Evolutionary conservation across 2,113 vertebrate genomes (phyloP).

Genomic region (Gymnogyps californianus): DNA sequence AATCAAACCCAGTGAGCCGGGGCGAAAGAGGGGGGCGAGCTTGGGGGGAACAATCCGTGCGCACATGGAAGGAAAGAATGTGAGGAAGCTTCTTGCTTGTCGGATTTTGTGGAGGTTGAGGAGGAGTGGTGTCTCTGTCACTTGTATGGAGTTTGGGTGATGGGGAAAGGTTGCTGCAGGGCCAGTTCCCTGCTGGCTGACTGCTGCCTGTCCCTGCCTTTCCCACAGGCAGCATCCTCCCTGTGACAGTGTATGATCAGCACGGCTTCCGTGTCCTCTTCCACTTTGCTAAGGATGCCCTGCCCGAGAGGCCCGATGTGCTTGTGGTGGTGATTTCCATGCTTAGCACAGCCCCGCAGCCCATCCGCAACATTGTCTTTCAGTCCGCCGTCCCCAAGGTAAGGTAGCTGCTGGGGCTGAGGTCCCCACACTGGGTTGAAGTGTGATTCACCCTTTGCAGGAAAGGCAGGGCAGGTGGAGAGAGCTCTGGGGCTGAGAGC

Average conservation of each 20-base stretch:
- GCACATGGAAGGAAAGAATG: neutral
- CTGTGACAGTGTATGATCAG: slow-evolving; percentile 93
- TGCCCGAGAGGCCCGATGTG: slow-evolving; percentile 85
- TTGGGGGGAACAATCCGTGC: neutral
- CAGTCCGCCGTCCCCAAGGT: slow-evolving; percentile 97
- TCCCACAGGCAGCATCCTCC: slow-evolving; percentile 88
- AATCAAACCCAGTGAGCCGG: slow-evolving; percentile 91
- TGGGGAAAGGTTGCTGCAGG: neutral
- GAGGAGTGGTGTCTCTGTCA: neutral
- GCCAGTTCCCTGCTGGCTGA: neutral
- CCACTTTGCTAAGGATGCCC: slow-evolving; percentile 89
- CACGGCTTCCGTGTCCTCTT: slow-evolving; percentile 92
- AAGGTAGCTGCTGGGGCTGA: neutral
- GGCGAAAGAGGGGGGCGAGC: neutral
- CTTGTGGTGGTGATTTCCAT: slow-evolving; percentile 97
- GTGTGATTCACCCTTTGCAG: neutral
- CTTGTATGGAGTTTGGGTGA: neutral
- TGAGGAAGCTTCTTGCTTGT: neutral
- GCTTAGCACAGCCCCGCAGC: slow-evolving; percentile 90
- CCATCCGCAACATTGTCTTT: slow-evolving; percentile 90
- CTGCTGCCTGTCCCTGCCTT: neutral
- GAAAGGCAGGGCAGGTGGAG: neutral
- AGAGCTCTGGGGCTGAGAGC: neutral
- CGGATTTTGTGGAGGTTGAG: neutral
- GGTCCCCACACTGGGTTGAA: neutral